Percentiles rank a stretch among this genome's conserved stretches.
These are phyloP conservation scores for Anser brachyrhynchus DNA, from an alignment of 2,113 vertebrate genomes.

Conservation along the genomic window DNA sequence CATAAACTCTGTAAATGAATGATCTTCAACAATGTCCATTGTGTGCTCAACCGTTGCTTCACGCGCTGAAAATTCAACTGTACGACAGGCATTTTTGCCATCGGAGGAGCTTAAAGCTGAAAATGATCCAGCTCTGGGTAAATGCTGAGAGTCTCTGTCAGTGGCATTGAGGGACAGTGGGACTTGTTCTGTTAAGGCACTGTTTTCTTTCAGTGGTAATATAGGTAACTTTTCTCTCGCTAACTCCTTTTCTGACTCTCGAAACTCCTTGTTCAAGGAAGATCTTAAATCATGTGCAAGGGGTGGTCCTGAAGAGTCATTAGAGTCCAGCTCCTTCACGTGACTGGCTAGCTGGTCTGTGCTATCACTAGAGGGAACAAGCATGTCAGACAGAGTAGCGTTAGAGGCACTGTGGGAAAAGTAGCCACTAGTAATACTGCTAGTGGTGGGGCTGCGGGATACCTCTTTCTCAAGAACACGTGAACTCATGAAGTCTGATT, in stretches of 20 bases:
- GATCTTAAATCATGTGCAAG: conserved; percentile 51
- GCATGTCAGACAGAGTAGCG: conserved; percentile 91
- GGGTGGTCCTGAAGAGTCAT: conserved; percentile 45
- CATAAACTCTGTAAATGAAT: conserved; percentile 94
- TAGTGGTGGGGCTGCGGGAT: conserved; percentile 92
- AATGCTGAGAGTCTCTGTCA: conserved; percentile 34
- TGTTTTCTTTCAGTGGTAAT: conserved; percentile 73
- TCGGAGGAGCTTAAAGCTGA: conserved; percentile 35
- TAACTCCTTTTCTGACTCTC: conserved; percentile 71
- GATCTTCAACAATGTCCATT: conserved; percentile 75
- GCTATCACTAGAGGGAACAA: conserved; percentile 89
- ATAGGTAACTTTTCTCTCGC: conserved; percentile 39
- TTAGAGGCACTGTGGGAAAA: conserved; percentile 98
- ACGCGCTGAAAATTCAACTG: conserved; percentile 45
- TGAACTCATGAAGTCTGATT: conserved; percentile 78
- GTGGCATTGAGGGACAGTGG: conserved; percentile 39
- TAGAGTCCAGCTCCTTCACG: conserved; percentile 69
- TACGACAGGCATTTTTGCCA: conserved; percentile 7
- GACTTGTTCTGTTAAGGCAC: conserved; percentile 78
- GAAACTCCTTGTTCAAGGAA: conserved; percentile 73
- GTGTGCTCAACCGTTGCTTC: conserved; percentile 75
- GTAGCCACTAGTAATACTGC: conserved; percentile 97
- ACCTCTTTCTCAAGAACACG: conserved; percentile 83
- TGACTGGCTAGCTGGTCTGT: conserved; percentile 86
- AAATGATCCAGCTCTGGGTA: conserved; percentile 44